Percentiles rank a stretch among this genome's conserved stretches.
These are phyloP conservation scores for Aurelia sp. DNA, from an alignment of 30 jellyfish, hydroid and myxozoan species.

Conservation along the genomic window DNA sequence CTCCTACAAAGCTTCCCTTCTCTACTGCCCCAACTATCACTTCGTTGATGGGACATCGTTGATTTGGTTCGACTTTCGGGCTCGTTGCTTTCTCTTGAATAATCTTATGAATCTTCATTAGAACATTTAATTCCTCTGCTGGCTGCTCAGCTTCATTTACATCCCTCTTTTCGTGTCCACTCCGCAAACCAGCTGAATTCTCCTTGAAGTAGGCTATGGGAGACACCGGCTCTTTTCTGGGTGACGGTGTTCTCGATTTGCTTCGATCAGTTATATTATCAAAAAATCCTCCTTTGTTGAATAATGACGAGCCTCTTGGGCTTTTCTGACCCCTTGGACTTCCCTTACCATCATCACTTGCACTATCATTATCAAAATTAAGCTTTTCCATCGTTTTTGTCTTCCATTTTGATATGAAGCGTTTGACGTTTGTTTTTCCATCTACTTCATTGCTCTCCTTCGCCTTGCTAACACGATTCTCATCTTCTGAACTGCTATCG, in stretches of 20 bases:
- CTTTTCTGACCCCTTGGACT: background rate
- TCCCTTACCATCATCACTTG: background rate
- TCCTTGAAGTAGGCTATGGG: background rate
- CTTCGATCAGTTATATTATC: background rate
- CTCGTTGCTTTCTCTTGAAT: background rate
- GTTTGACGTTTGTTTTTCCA: background rate
- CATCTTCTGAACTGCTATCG: too few species aligned
- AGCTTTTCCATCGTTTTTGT: constrained; percentile 5
- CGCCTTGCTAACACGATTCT: too few species aligned
- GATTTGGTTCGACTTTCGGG: background rate
- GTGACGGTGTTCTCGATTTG: constrained; percentile 7
- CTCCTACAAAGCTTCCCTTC: background rate
- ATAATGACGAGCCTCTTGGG: background rate
- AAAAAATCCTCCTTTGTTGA: background rate
- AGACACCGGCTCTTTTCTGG: background rate
- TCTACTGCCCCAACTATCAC: background rate
- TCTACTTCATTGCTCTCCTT: too few species aligned
- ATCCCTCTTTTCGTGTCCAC: background rate
- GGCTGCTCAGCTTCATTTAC: background rate
- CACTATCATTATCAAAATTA: background rate
- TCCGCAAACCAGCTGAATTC: background rate
- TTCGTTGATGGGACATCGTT: background rate
- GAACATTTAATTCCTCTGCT: background rate
- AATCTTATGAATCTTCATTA: background rate
- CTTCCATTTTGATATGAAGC: constrained; percentile 13